These are phyloP conservation scores for Elysia chlorotica DNA, from an alignment of 1,140 invertebrate genomes.

Conservation along the genomic window DNA sequence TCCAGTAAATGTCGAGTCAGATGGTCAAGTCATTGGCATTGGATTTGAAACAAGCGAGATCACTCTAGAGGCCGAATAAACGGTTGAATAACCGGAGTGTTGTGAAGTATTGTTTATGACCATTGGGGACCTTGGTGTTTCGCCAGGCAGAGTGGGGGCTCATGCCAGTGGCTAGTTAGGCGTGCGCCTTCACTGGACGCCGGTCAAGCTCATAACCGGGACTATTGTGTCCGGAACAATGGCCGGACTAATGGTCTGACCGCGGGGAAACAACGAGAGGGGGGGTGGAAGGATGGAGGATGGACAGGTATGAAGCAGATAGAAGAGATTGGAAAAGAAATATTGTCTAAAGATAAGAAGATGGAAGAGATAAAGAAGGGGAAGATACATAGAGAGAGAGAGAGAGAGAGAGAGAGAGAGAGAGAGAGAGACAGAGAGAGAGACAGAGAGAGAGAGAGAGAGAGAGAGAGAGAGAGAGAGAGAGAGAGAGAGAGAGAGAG, in stretches of 20 bases:
- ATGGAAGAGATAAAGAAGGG: not conserved
- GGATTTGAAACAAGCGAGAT: too few species aligned
- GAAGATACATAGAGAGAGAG: not conserved
- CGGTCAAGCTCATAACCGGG: not conserved
- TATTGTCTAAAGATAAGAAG: not conserved
- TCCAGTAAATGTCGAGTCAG: too few species aligned
- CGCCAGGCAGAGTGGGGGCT: too few species aligned
- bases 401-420: not conserved
- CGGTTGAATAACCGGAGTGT: too few species aligned
- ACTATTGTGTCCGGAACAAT: too few species aligned
- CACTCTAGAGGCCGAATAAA: too few species aligned
- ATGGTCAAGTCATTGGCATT: too few species aligned
- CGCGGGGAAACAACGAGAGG: too few species aligned
- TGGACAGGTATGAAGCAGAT: not conserved
- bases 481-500: not conserved
- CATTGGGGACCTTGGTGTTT: too few species aligned
- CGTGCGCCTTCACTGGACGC: not conserved
- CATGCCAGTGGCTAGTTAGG: not conserved
- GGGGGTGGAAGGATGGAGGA: not conserved
- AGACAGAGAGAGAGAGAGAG: slow-evolving; percentile 5
- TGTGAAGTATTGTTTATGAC: too few species aligned
- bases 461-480: not conserved
- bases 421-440: slow-evolving; percentile 14
- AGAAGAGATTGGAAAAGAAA: not conserved
- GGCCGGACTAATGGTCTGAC: too few species aligned